Evolutionary conservation across 53 echinoderm and acorn worm species (phyloP), one percentile per base, ranked within the genome.

Genomic region (Zoroaster sp.): DNA sequence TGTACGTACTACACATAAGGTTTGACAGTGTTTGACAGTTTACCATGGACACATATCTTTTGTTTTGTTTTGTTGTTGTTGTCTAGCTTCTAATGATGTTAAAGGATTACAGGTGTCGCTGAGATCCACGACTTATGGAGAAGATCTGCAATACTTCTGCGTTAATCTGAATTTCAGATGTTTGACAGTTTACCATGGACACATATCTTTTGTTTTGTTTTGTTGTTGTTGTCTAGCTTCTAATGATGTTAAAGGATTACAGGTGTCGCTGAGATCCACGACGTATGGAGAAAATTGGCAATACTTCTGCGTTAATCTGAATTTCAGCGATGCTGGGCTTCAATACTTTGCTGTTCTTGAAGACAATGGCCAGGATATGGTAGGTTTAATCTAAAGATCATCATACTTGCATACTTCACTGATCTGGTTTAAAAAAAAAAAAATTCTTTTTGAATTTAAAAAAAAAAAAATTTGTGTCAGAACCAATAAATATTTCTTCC

Each of bases 91-190:
- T 2, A 11, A 23, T 4, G 35, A 46, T 6, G 35, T 70, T 6
- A 85, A 85, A 71, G 85, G 85, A 4, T 35, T 85, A 10, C 85
- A 85, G 28, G 14, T 85, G 6, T 43, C 47, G 0, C 20, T 85
- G 23, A 1, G 38, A 36, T n/a, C 42, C 10, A 32, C 34, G 18
- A 33, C 46, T 4, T 21, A 28, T 1, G 23, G 14, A 13, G 85
- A 85, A 20, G 7, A 46, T 9, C 36, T 46, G 12, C 37, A 20
- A 14, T 35, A 47, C 28, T 71, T 43, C 71, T 85, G 85, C 35
- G n/a, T 85, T 35, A 85, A 71, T 40, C 43, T 85, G 46, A 71
- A 85, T 31, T 85, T 85, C 72, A 85, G 71, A n/a, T n/a, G n/a
- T n/a, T n/a, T n/a, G n/a, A n/a, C n/a, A n/a, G n/a, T n/a, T n/a